Evolutionary conservation across 2,797 vertebrate genomes (phyloP).

Genomic region (Crocidura indochinensis): DNA sequence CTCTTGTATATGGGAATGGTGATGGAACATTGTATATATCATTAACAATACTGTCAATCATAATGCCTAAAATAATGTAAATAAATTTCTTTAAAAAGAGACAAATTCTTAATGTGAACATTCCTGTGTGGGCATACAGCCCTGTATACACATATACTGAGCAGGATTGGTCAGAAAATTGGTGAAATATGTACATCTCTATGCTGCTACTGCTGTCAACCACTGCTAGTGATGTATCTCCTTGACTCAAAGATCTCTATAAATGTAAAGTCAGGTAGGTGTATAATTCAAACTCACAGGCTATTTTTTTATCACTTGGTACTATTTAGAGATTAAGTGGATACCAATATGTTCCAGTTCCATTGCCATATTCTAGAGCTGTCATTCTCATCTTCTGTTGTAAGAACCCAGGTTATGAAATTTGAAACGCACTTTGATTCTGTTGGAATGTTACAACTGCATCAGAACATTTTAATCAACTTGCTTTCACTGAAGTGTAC

Average conservation of each 20-base stretch:
- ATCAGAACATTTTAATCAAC: slow-evolving; percentile 88
- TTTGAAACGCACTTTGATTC: slow-evolving; percentile 64
- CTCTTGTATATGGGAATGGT: too few species aligned
- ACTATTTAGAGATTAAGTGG: slow-evolving; percentile 23
- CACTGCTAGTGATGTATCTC: neutral
- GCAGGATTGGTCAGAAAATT: neutral
- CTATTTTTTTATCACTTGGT: neutral
- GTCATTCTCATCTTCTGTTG: slow-evolving; percentile 62
- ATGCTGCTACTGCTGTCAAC: neutral
- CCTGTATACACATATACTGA: fast-evolving
- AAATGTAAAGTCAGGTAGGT: neutral
- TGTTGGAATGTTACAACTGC: slow-evolving; percentile 70
- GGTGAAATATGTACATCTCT: neutral
- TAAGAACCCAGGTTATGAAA: slow-evolving; percentile 76
- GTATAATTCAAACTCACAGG: neutral
- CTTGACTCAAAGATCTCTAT: neutral
- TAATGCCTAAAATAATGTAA: too few species aligned
- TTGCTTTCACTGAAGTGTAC: slow-evolving; percentile 87
- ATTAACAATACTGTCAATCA: too few species aligned
- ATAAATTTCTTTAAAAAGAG: too few species aligned
- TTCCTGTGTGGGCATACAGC: neutral
- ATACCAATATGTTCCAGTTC: slow-evolving; percentile 43
- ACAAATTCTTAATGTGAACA: too few species aligned
- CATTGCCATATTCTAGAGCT: neutral
- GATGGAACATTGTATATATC: too few species aligned